phyloP scores from a whole-genome alignment of 2,797 vertebrate genomes.

The Brotogeris chrysoptera region DNA sequence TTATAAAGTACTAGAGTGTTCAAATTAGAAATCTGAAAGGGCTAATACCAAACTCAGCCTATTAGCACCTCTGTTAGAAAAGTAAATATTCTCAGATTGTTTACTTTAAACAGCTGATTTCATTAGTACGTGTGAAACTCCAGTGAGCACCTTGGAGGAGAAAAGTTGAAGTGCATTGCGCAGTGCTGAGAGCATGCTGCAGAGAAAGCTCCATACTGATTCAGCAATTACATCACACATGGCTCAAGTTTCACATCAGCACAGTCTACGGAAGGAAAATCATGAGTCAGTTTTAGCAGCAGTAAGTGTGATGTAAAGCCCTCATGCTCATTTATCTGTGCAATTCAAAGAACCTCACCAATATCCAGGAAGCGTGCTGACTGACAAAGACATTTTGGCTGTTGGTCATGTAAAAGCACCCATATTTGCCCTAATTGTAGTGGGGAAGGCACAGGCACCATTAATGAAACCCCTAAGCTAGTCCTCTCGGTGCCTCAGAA shows the following conservation, averaged over 20 bases:
- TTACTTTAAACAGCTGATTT: not conserved
- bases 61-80: not conserved
- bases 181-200: not conserved
- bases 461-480: not conserved
- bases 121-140: not conserved
- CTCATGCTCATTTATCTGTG: not conserved
- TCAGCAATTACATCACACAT: not conserved
- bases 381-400: not conserved
- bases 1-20: not conserved
- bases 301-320: not conserved
- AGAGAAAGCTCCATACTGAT: not conserved
- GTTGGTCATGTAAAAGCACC: not conserved
- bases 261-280: not conserved
- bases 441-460: not conserved
- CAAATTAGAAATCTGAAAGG: not conserved
- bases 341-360: not conserved
- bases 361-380: not conserved
- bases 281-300: not conserved
- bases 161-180: not conserved
- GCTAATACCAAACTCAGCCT: not conserved
- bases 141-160: not conserved
- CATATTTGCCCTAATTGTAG: not conserved
- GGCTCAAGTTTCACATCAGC: slow-evolving; percentile 16
- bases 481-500: not conserved
- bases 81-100: not conserved